Percentiles rank a stretch among this genome's conserved stretches.
Evolutionary conservation across 1,140 invertebrate genomes (phyloP).

Genomic region (Cotesia chilonis): DNA sequence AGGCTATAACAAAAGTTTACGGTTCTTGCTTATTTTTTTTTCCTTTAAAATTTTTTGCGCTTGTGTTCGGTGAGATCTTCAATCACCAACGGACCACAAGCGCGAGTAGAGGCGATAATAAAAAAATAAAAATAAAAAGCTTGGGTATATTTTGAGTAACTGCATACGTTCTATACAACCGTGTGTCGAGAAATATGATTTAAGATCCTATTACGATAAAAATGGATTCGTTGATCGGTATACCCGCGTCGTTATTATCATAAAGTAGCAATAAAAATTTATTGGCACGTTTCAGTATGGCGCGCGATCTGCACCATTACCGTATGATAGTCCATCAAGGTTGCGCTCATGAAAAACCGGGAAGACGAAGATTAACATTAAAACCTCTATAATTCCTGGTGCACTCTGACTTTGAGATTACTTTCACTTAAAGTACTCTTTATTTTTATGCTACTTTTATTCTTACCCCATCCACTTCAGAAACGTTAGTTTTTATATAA

Average conservation of each 20-base stretch:
- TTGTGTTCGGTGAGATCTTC: not conserved
- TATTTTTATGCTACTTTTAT: slow-evolving; percentile 1
- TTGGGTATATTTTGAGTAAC: not conserved
- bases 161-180: not conserved
- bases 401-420: not conserved
- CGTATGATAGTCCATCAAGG: slow-evolving; percentile 26
- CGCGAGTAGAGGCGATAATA: not conserved
- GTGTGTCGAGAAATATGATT: slow-evolving; percentile 34
- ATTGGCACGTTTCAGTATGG: slow-evolving; percentile 33
- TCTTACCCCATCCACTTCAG: slow-evolving; percentile 5
- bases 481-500: slow-evolving; percentile 26
- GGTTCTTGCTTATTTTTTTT: not conserved
- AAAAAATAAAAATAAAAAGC: not conserved
- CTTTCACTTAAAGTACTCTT: not conserved
- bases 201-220: slow-evolving; percentile 37
- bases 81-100: slow-evolving; percentile 18
- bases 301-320: not conserved
- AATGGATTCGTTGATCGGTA: slow-evolving; percentile 20
- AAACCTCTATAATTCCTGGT: slow-evolving; percentile 15
- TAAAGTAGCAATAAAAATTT: slow-evolving; percentile 41
- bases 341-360: not conserved
- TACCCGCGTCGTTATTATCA: slow-evolving; percentile 36
- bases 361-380: slow-evolving; percentile 20
- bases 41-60: not conserved
- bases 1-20: slow-evolving; percentile 10